A percentile compares a stretch with the other conserved stretches of the same genome.
Conservation (phyloP, 2,888 invertebrate species). For the Sepioteuthis lessoniana region DNA sequence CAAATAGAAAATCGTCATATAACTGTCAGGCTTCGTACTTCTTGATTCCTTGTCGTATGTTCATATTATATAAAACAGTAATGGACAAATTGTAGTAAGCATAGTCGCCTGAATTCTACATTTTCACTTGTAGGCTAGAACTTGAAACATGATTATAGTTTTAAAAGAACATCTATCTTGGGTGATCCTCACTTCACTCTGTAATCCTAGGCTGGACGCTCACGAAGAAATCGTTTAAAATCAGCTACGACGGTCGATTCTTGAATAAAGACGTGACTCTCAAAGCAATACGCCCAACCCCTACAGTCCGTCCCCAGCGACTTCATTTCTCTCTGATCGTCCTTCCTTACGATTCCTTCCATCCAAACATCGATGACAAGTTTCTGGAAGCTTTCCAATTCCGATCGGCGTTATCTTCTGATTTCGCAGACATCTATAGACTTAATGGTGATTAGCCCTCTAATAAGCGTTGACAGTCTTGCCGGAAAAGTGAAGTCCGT, state of each 20-base stretch:
- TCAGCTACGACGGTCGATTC: constrained; percentile 33
- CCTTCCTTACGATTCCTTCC: neutral
- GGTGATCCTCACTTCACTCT: neutral
- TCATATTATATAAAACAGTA: neutral
- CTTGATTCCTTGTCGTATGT: neutral
- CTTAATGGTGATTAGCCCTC: constrained; percentile 33
- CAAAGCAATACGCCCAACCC: neutral
- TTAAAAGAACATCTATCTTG: constrained; percentile 1
- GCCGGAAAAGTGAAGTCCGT: neutral
- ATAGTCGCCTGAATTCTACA: neutral
- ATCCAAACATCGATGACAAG: constrained; percentile 33
- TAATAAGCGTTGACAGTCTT: constrained; percentile 13
- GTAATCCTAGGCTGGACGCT: neutral
- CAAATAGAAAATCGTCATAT: neutral
- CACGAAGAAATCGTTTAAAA: neutral
- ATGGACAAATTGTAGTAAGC: neutral
- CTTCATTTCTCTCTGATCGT: neutral
- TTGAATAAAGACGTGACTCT: neutral
- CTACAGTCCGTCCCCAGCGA: neutral
- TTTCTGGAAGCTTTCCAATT: constrained; percentile 21
- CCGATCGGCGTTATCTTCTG: constrained; percentile 23
- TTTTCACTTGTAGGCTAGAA: neutral
- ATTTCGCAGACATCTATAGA: constrained; percentile 18
- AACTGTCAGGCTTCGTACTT: neutral
- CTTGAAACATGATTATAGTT: neutral